Conservation (phyloP, 2,797 vertebrate species). For the Acrossocheilus wenchowensis region DNA sequence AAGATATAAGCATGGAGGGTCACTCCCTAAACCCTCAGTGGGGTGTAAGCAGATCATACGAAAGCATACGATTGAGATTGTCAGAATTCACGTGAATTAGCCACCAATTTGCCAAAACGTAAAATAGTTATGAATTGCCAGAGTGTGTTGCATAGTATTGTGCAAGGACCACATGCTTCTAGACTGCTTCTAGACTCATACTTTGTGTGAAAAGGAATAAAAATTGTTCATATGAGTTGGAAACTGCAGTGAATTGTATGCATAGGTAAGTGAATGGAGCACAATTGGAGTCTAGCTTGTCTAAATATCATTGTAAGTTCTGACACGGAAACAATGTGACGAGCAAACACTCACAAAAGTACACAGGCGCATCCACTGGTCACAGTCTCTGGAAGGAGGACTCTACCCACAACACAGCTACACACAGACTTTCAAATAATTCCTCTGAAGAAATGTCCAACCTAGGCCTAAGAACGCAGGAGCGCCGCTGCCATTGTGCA, state of each 20-base stretch:
- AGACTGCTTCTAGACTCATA: neutral
- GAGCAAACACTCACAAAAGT: neutral
- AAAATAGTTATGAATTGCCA: neutral
- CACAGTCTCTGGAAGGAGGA: neutral
- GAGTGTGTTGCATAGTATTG: neutral
- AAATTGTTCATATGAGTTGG: no score
- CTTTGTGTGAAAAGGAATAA: neutral
- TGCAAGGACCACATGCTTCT: neutral
- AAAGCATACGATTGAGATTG: neutral
- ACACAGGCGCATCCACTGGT: neutral
- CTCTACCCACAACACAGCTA: neutral
- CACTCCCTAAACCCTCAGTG: neutral
- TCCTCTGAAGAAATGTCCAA: neutral
- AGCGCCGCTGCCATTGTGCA: neutral
- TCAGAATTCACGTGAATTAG: neutral
- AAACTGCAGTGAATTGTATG: neutral
- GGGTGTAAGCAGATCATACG: neutral
- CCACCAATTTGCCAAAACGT: neutral
- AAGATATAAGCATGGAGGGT: neutral
- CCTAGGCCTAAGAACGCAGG: neutral
- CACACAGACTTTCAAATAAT: neutral
- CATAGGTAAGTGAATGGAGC: neutral
- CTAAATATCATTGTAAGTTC: neutral
- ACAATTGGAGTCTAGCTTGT: no score
- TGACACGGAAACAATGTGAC: neutral